Conservation (phyloP, 2,113 vertebrate species). For the Lynx canadensis region DNA sequence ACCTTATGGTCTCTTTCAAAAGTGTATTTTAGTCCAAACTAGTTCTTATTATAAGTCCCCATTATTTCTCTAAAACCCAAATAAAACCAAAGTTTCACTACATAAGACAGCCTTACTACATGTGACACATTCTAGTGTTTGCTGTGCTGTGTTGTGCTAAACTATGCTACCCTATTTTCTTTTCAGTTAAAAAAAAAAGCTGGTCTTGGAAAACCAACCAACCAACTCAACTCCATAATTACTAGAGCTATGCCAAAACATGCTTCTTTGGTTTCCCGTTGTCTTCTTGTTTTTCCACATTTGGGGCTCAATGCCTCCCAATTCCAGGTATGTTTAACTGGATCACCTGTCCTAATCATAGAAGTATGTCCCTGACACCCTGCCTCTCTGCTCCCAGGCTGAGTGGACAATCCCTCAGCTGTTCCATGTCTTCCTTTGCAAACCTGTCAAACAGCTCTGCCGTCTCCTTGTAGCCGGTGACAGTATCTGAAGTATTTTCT, state of each 20-base stretch:
- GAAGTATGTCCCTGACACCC: neutral
- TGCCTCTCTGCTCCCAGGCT: neutral
- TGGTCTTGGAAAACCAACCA: neutral
- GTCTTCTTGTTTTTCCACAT: neutral
- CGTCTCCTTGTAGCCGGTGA: neutral
- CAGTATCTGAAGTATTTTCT: neutral
- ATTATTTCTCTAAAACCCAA: conserved; percentile 11
- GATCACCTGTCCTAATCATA: neutral
- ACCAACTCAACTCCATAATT: neutral
- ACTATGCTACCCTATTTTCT: neutral
- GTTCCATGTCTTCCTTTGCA: neutral
- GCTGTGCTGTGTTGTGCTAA: neutral
- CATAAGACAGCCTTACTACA: neutral
- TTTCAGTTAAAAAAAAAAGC: neutral
- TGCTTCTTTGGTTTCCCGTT: neutral
- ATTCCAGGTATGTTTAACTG: neutral
- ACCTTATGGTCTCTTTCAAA: neutral
- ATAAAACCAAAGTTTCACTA: neutral
- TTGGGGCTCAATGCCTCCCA: neutral
- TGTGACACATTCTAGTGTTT: neutral
- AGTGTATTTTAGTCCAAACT: neutral
- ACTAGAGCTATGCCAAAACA: neutral
- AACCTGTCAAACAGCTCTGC: neutral
- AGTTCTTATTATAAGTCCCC: neutral
- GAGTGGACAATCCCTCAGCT: neutral